Conservation (phyloP, 2,797 vertebrate species). For the Knipowitschia caucasica region DNA sequence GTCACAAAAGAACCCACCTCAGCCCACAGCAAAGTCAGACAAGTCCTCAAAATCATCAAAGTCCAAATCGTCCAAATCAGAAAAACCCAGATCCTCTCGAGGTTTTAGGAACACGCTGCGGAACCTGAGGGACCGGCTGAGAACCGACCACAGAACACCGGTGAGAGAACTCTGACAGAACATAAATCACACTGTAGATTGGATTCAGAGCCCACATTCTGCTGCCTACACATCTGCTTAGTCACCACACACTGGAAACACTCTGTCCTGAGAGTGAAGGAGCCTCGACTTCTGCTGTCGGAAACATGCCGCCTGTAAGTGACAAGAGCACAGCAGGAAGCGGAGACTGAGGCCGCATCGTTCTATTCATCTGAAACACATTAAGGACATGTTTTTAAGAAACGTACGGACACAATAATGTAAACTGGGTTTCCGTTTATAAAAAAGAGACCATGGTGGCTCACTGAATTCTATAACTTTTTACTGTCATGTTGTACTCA, state of each 20-base stretch:
- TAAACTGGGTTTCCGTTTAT: too few species aligned
- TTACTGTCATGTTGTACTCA: too few species aligned
- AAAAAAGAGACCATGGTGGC: too few species aligned
- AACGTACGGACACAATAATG: too few species aligned
- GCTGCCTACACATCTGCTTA: not conserved
- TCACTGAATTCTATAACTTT: too few species aligned
- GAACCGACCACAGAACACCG: conserved; percentile 59
- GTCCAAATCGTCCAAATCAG: conserved; percentile 13
- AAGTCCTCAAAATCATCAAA: conserved; percentile 33
- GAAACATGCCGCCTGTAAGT: not conserved
- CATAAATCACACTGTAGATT: not conserved
- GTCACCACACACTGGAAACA: not conserved
- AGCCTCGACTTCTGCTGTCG: conserved; percentile 3
- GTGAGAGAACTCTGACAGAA: conserved; percentile 28
- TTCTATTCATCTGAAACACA: not conserved
- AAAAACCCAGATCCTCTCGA: conserved; percentile 50
- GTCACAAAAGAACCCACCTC: conserved; percentile 29
- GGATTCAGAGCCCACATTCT: not conserved
- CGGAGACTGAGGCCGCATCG: not conserved
- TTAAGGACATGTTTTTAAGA: not conserved
- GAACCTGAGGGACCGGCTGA: conserved; percentile 69
- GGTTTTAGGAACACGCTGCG: conserved; percentile 73
- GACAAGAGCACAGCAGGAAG: not conserved
- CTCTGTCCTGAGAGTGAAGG: not conserved
- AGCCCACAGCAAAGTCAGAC: conserved; percentile 33